Evolutionary conservation across 2,113 vertebrate species (phyloP).

Genomic region (Oxyura jamaicensis): DNA sequence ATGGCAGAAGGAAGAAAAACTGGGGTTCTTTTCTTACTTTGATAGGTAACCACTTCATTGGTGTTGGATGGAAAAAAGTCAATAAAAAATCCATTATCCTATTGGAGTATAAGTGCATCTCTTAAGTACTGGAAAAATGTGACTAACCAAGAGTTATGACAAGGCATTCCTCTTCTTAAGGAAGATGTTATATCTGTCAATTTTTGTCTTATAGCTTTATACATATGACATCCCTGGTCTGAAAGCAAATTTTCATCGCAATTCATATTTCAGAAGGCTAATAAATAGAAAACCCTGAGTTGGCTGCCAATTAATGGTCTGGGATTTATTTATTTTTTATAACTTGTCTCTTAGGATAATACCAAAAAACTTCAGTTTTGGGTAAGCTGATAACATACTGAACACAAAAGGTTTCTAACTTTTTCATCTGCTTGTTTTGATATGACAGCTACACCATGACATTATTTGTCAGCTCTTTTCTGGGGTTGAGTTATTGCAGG

Average conservation of each 20-base stretch:
- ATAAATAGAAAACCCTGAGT: slow-evolving; percentile 1
- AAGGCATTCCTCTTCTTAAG: not conserved
- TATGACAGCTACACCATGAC: not conserved
- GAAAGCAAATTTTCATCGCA: slow-evolving; percentile 38
- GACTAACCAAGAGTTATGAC: slow-evolving; percentile 10
- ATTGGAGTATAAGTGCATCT: not conserved
- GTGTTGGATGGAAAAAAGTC: not conserved
- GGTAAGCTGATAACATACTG: not conserved
- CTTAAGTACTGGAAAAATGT: not conserved
- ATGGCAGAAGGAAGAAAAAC: not conserved
- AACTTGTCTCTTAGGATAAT: slow-evolving; percentile 19
- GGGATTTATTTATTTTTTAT: not conserved
- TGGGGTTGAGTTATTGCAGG: not conserved
- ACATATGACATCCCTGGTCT: not conserved
- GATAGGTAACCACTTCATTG: not conserved
- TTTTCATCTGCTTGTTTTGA: not conserved
- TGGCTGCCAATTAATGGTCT: slow-evolving; percentile 18
- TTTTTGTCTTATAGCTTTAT: slow-evolving; percentile 29
- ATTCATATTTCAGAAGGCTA: slow-evolving; percentile 17
- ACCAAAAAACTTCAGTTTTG: not conserved
- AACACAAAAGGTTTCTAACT: not conserved
- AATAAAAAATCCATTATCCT: not conserved
- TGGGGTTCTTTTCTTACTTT: not conserved
- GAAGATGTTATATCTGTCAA: not conserved
- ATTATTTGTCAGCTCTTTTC: not conserved